Percentiles rank a stretch among this genome's conserved stretches.
These are phyloP conservation scores for Polyploca ridens DNA, from an alignment of 2,888 invertebrate genomes.

Conservation along the genomic window DNA sequence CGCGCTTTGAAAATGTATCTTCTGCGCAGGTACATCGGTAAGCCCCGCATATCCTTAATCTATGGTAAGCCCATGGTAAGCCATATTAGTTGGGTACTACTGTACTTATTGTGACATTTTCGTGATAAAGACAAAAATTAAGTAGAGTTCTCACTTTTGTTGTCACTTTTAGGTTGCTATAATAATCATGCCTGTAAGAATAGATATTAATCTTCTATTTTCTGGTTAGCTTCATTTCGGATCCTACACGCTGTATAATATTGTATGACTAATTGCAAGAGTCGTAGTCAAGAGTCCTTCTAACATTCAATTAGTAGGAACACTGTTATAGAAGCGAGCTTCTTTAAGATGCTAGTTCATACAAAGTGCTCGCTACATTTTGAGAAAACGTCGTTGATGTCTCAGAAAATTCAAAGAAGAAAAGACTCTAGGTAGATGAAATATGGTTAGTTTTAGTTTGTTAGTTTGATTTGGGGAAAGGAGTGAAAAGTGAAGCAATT, in stretches of 20 bases:
- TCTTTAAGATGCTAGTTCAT: constrained; percentile 44
- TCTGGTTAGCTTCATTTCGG: not conserved
- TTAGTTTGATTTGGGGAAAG: constrained; percentile 27
- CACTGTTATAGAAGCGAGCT: constrained; percentile 42
- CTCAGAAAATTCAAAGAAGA: constrained; percentile 19
- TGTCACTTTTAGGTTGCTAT: no score
- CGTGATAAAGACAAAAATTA: no score
- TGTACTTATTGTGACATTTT: no score
- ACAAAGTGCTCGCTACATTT: constrained; percentile 24
- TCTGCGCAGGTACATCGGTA: no score
- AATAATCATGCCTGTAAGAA: no score
- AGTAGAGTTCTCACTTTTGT: no score
- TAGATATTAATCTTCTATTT: not conserved
- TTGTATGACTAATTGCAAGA: constrained; percentile 17
- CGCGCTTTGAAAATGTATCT: no score
- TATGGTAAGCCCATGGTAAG: no score
- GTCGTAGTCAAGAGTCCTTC: constrained; percentile 32
- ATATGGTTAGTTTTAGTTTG: constrained; percentile 17
- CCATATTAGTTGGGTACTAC: no score
- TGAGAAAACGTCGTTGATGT: constrained; percentile 12
- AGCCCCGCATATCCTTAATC: no score
- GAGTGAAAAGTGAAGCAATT: constrained; percentile 64
- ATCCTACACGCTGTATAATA: constrained; percentile 25
- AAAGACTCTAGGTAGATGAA: constrained; percentile 16
- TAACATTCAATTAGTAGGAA: constrained; percentile 55